These are phyloP conservation scores for Acanthopagrus latus DNA, from an alignment of 2,797 vertebrate genomes.

Conservation along the genomic window DNA sequence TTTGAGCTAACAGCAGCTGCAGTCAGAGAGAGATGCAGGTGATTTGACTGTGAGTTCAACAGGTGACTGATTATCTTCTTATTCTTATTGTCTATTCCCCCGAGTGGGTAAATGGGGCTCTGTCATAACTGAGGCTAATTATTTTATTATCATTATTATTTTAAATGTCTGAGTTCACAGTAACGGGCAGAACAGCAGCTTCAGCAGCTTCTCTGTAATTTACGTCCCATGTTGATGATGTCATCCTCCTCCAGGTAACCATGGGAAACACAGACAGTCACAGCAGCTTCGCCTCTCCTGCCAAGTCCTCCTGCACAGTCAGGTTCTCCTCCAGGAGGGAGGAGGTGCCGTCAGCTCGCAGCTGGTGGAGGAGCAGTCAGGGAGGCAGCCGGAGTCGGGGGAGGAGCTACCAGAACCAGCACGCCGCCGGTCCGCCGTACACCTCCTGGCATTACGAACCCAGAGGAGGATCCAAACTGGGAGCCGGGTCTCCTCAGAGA, in stretches of 20 bases:
- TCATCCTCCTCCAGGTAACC: constrained; percentile 70
- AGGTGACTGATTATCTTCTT: too few relatives aligned
- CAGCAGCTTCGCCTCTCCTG: constrained; percentile 77
- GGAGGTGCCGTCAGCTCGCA: constrained; percentile 85
- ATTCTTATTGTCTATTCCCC: too few relatives aligned
- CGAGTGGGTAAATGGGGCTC: too few relatives aligned
- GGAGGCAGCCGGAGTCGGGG: constrained; percentile 82
- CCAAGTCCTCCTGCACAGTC: constrained; percentile 86
- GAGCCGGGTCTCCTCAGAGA: constrained; percentile 38
- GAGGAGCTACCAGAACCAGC: constrained; percentile 86
- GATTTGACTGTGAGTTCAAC: too few relatives aligned
- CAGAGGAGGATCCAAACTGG: constrained; percentile 51
- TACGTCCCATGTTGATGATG: constrained; percentile 35
- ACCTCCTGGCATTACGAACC: constrained; percentile 83
- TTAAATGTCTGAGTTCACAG: not conserved
- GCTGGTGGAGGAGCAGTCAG: constrained; percentile 86
- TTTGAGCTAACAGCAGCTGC: too few relatives aligned
- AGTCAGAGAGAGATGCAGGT: too few relatives aligned
- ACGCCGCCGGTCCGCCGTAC: constrained; percentile 83
- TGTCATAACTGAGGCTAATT: too few relatives aligned
- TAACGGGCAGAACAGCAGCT: not conserved
- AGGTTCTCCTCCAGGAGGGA: constrained; percentile 88
- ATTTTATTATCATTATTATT: too few relatives aligned
- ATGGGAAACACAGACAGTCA: constrained; percentile 98
- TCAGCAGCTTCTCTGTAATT: not conserved